Percentiles rank a stretch among this genome's conserved stretches.
Conservation (phyloP, 1,140 invertebrate genomes). For the Parapsyche elsis region DNA sequence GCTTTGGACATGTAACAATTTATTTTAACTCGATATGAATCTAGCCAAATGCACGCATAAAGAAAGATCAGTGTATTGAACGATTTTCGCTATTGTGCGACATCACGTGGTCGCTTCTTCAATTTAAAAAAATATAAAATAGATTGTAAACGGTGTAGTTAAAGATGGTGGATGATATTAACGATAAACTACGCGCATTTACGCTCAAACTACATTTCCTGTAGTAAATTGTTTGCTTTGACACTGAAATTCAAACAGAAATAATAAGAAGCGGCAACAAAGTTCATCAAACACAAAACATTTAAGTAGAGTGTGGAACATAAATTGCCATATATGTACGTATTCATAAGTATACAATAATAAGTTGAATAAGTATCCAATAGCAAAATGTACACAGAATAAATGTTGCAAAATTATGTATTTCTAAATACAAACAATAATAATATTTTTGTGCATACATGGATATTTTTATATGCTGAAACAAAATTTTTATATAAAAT, state of each 20-base stretch:
- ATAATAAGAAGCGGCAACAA: background rate
- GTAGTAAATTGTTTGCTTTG: constrained; percentile 22
- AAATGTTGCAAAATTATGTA: constrained; percentile 56
- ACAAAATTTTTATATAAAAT: too few relatives aligned
- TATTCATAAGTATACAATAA: too few relatives aligned
- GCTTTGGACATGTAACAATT: too few relatives aligned
- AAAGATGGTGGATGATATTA: constrained; percentile 4
- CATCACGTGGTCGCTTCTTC: background rate
- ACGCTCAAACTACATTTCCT: constrained; percentile 11
- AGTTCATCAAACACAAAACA: too few relatives aligned
- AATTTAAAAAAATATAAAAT: constrained; percentile 12
- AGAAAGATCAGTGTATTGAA: too few relatives aligned
- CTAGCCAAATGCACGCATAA: too few relatives aligned
- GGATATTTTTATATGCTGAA: too few relatives aligned
- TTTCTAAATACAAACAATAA: constrained; percentile 55
- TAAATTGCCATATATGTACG: too few relatives aligned
- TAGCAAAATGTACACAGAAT: constrained; percentile 56
- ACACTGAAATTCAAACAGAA: constrained; percentile 17
- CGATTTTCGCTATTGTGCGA: background rate
- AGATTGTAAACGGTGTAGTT: background rate
- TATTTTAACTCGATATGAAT: too few relatives aligned
- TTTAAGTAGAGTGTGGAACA: too few relatives aligned
- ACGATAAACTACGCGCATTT: constrained; percentile 18
- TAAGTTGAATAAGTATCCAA: constrained; percentile 56
- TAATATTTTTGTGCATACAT: too few relatives aligned